Evolutionary conservation across 1,140 invertebrate genomes (phyloP).

Genomic region (Zaprionus ornatus): DNA sequence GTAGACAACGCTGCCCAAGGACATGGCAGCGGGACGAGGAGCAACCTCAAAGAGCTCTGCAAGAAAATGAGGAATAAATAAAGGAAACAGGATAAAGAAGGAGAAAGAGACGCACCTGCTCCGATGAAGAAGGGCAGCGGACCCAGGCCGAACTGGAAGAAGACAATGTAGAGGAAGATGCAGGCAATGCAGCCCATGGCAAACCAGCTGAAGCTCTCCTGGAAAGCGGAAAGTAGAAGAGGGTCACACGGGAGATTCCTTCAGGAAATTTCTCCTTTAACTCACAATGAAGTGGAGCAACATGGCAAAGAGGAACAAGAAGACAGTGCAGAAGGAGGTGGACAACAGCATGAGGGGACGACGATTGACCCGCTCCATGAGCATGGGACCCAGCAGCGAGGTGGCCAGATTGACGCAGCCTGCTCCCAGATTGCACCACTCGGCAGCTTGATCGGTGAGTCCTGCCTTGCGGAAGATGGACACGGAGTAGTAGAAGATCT

Average conservation of each 20-base stretch:
- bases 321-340: constrained; percentile 84
- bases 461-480: constrained; percentile 87
- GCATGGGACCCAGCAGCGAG: constrained; percentile 86
- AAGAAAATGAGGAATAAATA: not conserved
- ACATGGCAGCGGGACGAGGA: constrained; percentile 92
- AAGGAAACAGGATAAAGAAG: not conserved
- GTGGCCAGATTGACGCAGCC: constrained; percentile 88
- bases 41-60: constrained; percentile 94
- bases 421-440: constrained; percentile 88
- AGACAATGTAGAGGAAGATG: constrained; percentile 90
- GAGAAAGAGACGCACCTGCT: constrained; percentile 50
- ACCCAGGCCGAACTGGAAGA: constrained; percentile 92
- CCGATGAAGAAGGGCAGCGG: constrained; percentile 94
- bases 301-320: constrained; percentile 85
- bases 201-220: constrained; percentile 87
- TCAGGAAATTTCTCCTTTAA: constrained; percentile 43
- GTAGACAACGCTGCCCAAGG: constrained; percentile 93
- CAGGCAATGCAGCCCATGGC: constrained; percentile 87
- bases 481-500: constrained; percentile 92
- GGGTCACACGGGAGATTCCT: not conserved
- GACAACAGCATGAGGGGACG: constrained; percentile 86
- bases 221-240: constrained; percentile 4
- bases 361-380: constrained; percentile 86
- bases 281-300: constrained; percentile 86
- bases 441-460: constrained; percentile 84